phyloP scores from a whole-genome alignment of 2,888 invertebrate species.

The Heliconius hortense region DNA sequence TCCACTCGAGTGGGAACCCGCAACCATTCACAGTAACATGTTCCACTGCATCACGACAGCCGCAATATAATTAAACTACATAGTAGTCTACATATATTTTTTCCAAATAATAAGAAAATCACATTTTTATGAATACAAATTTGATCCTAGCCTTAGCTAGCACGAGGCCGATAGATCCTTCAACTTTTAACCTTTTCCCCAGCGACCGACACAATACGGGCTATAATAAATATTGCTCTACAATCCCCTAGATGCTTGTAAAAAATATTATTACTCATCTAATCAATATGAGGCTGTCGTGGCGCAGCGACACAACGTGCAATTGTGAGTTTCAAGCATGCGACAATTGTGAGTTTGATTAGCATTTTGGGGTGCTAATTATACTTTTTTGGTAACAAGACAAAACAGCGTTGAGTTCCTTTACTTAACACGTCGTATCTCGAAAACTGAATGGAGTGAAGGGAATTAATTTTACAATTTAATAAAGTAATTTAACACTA shows the following conservation, averaged over 20 bases:
- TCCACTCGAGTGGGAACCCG: no score
- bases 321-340: background rate
- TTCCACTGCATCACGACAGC: background rate
- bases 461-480: no score
- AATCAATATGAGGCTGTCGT: background rate
- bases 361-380: background rate
- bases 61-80: background rate
- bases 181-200: conserved; percentile 23
- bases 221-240: background rate
- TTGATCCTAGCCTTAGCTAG: background rate
- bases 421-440: background rate
- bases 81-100: background rate
- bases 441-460: background rate
- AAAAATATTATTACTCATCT: background rate
- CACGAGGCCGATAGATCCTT: conserved; percentile 5
- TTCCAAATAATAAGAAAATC: background rate
- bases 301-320: no score
- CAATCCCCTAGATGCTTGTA: background rate
- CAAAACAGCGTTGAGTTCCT: background rate
- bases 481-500: background rate
- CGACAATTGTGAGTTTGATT: background rate
- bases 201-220: background rate
- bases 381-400: background rate
- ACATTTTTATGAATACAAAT: background rate
- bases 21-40: background rate